Base-by-base conservation (phyloP, 2,797 vertebrate genomes). In the Bovichtus diacanthus region DNA sequence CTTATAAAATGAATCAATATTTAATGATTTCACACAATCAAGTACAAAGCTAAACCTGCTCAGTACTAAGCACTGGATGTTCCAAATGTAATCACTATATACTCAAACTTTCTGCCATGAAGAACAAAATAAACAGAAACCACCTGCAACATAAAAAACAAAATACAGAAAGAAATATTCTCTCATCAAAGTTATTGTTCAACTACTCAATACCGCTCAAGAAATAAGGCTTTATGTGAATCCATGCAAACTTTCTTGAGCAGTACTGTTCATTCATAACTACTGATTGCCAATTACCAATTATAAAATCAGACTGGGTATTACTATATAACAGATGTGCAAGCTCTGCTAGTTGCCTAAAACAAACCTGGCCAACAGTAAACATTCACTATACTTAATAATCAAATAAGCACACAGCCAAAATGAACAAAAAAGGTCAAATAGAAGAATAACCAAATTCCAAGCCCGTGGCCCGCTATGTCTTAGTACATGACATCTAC, bases 11-110 rank as follows among this genome's bases (percentile, higher is more conserved):
- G 9, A 75, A 50, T 83, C 71, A 85, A 91, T 87, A 92, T 95
- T 95, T 95, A 95, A 95, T 95, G 82, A 90, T 86, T 85, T 88
- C 76, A 92, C 67, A 91, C 74, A 81, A 63, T 76, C 55, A 82
- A 82, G 81, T 85, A 94, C 90, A 95, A 88, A 90, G 86, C 81
- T 87, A 76, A 76, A 85, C 65, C 51, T 79, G 80, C 70, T 84
- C 55, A 79, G 68, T 64, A 78, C 72, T 71, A 67, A 82, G 41
- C 71, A 76, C 47, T 34, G 56, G 50, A 69, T 36, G 59, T 61
- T 86, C 61, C 44, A 83, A 72, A 76, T 4, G 59, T 13, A 74
- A 62, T 62, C 27, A 61, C 61, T 72, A 66, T 41, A 75, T 53
- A 85, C 55, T 76, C 54, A 77, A 66, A 60, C 53, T 23, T 72